Conservation (phyloP, 2,888 invertebrate genomes). For the Aphodius granarius region DNA sequence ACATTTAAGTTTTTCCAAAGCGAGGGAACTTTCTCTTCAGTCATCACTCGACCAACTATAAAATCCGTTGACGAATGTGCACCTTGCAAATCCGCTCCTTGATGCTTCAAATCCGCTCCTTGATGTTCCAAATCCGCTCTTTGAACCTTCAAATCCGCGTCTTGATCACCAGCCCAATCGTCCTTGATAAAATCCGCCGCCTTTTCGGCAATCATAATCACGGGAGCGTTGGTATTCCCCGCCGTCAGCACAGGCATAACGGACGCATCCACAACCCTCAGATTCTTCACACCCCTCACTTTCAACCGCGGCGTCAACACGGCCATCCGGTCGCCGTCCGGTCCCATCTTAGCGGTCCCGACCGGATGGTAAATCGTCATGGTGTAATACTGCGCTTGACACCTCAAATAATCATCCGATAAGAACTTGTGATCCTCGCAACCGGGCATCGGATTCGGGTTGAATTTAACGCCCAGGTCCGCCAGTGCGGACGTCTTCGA, state of each 20-base stretch:
- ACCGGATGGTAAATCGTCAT: constrained; percentile 82
- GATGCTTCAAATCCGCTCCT: too few relatives aligned
- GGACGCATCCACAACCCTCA: constrained; percentile 82
- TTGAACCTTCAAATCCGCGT: too few relatives aligned
- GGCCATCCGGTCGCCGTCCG: constrained; percentile 59
- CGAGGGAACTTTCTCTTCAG: not conserved
- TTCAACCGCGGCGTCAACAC: constrained; percentile 74
- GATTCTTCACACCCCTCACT: constrained; percentile 75
- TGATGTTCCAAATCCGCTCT: too few relatives aligned
- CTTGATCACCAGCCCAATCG: too few relatives aligned
- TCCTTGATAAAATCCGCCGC: constrained; percentile 87
- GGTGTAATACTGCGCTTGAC: constrained; percentile 73
- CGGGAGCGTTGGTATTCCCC: constrained; percentile 88
- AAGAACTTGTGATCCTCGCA: constrained; percentile 64
- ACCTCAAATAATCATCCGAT: constrained; percentile 77
- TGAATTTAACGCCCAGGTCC: constrained; percentile 64
- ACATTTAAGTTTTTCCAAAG: not conserved
- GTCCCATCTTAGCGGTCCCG: constrained; percentile 83
- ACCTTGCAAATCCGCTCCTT: too few relatives aligned
- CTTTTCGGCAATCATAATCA: constrained; percentile 90
- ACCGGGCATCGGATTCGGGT: constrained; percentile 66
- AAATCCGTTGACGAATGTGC: too few relatives aligned
- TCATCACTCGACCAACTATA: constrained; percentile 51
- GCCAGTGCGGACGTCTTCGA: constrained; percentile 62
- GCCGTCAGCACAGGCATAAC: constrained; percentile 88